A percentile compares a stretch with the other conserved stretches of the same genome.
Evolutionary conservation across 1,140 invertebrate genomes (phyloP).

Genomic region (Plodia interpunctella): DNA sequence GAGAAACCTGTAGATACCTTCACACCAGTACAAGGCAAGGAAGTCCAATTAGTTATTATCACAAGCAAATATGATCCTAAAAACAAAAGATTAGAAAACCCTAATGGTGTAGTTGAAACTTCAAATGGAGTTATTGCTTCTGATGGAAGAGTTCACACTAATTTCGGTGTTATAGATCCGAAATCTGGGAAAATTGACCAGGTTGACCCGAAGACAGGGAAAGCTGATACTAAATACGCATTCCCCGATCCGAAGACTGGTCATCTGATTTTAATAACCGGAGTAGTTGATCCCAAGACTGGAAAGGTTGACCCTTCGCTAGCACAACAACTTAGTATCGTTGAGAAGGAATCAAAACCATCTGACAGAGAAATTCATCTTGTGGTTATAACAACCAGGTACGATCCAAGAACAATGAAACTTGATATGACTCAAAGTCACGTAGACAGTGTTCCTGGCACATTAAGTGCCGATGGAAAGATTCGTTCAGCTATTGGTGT

Average conservation of each 20-base stretch:
- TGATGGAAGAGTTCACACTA: conserved; percentile 64
- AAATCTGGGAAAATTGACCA: conserved; percentile 57
- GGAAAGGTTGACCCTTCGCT: conserved; percentile 76
- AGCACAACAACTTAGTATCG: conserved; percentile 75
- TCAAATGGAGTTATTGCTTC: conserved; percentile 57
- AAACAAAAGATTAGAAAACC: conserved; percentile 63
- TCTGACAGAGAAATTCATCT: conserved; percentile 65
- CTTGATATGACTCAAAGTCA: conserved; percentile 78
- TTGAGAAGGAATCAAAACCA: conserved; percentile 71
- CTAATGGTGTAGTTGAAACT: conserved; percentile 63
- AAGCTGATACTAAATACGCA: conserved; percentile 64
- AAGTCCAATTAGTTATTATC: conserved; percentile 64
- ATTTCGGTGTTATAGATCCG: conserved; percentile 71
- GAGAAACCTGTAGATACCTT: conserved; percentile 39
- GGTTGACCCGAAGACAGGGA: conserved; percentile 63
- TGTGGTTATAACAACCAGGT: conserved; percentile 77
- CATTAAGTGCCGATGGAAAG: conserved; percentile 70
- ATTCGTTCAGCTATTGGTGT: conserved; percentile 78
- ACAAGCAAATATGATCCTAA: conserved; percentile 70
- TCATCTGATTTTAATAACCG: conserved; percentile 67
- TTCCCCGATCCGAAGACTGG: conserved; percentile 64
- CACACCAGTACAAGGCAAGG: conserved; percentile 24
- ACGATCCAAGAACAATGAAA: conserved; percentile 77
- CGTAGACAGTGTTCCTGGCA: conserved; percentile 77
- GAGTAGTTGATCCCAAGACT: conserved; percentile 77